These are phyloP conservation scores for Chlamydotis undulata DNA, from an alignment of 2,113 vertebrate genomes.

Conservation along the genomic window DNA sequence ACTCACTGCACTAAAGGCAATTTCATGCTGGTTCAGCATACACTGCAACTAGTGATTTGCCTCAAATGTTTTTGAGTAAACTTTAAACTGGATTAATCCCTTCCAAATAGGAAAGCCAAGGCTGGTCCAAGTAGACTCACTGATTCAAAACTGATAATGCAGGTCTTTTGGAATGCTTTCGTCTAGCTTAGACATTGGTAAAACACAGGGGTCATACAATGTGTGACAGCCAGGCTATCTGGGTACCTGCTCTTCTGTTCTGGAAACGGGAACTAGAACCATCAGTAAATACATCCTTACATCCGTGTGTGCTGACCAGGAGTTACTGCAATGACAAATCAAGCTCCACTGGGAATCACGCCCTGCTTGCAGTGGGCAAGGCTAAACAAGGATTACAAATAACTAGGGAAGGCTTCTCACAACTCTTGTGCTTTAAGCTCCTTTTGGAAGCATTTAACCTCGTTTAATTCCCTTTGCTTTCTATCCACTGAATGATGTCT, in stretches of 20 bases:
- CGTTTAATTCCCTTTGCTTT: neutral
- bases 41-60: neutral
- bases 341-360: neutral
- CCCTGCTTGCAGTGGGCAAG: neutral
- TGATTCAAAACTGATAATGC: neutral
- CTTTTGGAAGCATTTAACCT: neutral
- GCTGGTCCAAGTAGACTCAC: neutral
- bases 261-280: neutral
- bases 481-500: neutral
- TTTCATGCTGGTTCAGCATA: neutral
- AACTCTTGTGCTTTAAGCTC: neutral
- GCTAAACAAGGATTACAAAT: neutral
- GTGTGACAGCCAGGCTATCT: neutral
- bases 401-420: neutral
- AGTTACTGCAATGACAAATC: neutral
- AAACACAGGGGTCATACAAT: neutral
- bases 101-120: neutral
- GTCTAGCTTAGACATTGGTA: neutral
- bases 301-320: neutral
- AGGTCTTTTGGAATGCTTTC: neutral
- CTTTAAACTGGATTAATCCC: neutral
- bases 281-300: neutral
- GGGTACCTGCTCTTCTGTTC: neutral
- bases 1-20: neutral
- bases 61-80: neutral